phyloP scores from a whole-genome alignment of 2,888 invertebrate genomes.

The Eupithecia vulgata region DNA sequence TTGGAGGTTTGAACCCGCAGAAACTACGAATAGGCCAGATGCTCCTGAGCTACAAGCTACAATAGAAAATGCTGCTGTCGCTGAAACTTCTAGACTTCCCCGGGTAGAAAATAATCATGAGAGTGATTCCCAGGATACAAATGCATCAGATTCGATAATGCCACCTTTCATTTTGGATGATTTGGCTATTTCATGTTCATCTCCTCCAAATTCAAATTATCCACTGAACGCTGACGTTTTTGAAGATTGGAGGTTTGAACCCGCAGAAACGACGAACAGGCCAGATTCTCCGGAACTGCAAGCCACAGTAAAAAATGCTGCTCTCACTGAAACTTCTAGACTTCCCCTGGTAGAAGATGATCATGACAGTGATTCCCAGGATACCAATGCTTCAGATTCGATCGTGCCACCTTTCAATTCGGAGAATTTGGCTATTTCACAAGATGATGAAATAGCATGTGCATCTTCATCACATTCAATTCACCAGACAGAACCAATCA shows the following conservation, averaged over 20 bases:
- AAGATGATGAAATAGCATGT: neutral
- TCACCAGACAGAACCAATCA: slow-evolving; percentile 4
- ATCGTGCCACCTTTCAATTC: neutral
- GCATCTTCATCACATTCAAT: slow-evolving; percentile 3
- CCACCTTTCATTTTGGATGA: slow-evolving; percentile 6
- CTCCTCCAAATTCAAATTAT: slow-evolving; percentile 6
- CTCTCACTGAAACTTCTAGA: slow-evolving; percentile 9
- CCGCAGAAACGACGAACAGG: slow-evolving; percentile 5
- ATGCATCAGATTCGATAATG: slow-evolving; percentile 7
- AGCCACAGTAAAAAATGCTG: too few relatives aligned
- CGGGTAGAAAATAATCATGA: slow-evolving; percentile 4
- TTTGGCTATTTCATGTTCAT: slow-evolving; percentile 4
- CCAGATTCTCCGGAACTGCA: slow-evolving; percentile 3
- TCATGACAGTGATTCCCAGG: slow-evolving; percentile 1
- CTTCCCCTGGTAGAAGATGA: neutral
- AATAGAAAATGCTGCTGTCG: too few relatives aligned
- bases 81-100: slow-evolving; percentile 4
- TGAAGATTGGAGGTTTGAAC: slow-evolving; percentile 7
- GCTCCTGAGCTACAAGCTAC: neutral
- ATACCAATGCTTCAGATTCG: neutral
- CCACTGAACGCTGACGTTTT: slow-evolving; percentile 4
- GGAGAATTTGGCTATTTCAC: neutral
- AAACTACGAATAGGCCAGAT: neutral
- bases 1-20: neutral
- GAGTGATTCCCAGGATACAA: slow-evolving; percentile 6